Evolutionary conservation across 2,888 invertebrate genomes (phyloP), one percentile per base, ranked within the genome.

Genomic region (Parelbella ahira): DNA sequence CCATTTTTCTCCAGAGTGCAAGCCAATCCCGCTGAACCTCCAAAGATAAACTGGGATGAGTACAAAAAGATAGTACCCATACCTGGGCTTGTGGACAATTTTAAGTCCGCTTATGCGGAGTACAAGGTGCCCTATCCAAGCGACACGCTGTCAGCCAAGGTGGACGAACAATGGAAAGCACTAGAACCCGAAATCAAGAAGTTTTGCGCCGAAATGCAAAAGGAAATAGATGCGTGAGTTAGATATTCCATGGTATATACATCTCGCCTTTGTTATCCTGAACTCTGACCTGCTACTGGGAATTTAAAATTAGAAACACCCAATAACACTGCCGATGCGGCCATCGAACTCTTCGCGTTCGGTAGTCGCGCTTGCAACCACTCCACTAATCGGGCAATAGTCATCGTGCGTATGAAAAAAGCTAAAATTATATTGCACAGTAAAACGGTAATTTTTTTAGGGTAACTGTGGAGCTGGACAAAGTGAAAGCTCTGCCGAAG

Each of bases 1-100:
- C n/a, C 10, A 5, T 21, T 11, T 15, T 21, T 18, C 48, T 57
- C 23, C 33, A 86, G 86, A 29, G 75, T 84, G 1, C 45, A 51
- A 9, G 51, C 68, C 1, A 71, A 61, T 46, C 82, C 86, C 0
- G 51, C 63, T 0, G 68, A 69, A 10, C 63, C 76, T 1, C 84
- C 86, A 0, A 64, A 68, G 56, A 82, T 87, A 11, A 58, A 84
- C 27, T 87, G 86, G 86, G 79, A 68, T 0, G 48, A 54, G 3
- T 86, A 81, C 47, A 50, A 63, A 7, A 78, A 79, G 43, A 18
- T 48, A 1, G 68, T 83, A 0, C 76, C 80, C 0, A 52, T 72
- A 0, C 29, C 53, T 4, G 72, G 70, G 0, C 57, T 84, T 1
- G 81, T 86, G 1, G 79, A 80, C 0, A 73, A 77, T 43, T 63